Conservation (phyloP, 2,797 vertebrate genomes). For the Lagodon rhomboides region DNA sequence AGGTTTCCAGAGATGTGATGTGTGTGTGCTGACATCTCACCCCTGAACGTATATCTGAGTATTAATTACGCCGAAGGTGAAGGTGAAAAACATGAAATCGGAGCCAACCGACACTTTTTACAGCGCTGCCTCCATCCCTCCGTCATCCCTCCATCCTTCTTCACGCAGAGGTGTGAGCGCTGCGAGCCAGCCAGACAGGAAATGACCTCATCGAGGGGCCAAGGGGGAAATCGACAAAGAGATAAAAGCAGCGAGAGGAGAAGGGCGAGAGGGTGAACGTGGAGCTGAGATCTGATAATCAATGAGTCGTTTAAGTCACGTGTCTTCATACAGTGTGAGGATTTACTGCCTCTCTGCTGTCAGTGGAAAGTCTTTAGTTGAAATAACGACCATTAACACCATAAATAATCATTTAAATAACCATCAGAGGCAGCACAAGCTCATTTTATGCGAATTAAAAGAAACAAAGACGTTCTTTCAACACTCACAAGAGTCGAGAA, state of each 20-base stretch:
- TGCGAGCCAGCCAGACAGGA: conserved; percentile 67
- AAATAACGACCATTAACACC: no score
- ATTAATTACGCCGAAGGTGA: neutral
- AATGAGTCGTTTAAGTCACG: neutral
- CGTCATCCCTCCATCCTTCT: conserved; percentile 19
- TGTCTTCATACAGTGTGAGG: no score
- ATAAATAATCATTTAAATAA: neutral
- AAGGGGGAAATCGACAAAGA: conserved; percentile 8
- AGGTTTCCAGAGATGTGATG: conserved; percentile 3
- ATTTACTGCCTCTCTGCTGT: no score
- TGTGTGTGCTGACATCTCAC: conserved; percentile 20
- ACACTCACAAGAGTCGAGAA: neutral
- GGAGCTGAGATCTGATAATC: conserved; percentile 9
- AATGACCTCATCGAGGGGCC: conserved; percentile 69
- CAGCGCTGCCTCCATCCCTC: conserved; percentile 10
- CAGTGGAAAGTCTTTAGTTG: no score
- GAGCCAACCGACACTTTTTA: conserved; percentile 25
- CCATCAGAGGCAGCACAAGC: neutral
- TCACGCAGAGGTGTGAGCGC: conserved; percentile 70
- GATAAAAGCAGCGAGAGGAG: conserved; percentile 33
- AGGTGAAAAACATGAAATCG: neutral
- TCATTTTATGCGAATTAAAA: neutral
- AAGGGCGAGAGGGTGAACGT: neutral
- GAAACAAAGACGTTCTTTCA: neutral
- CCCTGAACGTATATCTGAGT: neutral